These are phyloP conservation scores for Nomada flava DNA, from an alignment of 2,888 invertebrate species.

Conservation along the genomic window DNA sequence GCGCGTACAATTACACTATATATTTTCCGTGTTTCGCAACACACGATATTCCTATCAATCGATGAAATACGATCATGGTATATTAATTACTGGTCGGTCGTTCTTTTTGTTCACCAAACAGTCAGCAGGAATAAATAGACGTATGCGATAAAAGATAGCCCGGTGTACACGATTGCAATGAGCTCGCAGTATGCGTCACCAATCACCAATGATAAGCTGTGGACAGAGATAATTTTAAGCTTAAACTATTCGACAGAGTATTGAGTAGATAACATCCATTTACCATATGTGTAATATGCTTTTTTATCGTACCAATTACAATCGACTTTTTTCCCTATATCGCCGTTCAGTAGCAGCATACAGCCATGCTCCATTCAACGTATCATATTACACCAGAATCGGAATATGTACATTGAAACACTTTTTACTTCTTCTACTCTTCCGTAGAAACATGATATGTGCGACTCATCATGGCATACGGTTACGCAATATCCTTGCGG, in stretches of 20 bases:
- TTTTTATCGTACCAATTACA: too few species aligned
- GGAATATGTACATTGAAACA: conserved; percentile 33
- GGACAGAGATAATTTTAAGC: conserved; percentile 29
- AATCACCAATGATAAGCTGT: conserved; percentile 43
- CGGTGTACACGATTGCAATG: conserved; percentile 28
- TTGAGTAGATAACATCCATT: conserved; percentile 14
- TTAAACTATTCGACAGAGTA: conserved; percentile 17
- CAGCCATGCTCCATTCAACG: not conserved
- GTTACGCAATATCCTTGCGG: conserved; percentile 50
- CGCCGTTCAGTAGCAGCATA: not conserved
- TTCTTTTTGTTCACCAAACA: conserved; percentile 41
- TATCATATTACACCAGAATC: conserved; percentile 52
- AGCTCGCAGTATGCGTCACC: conserved; percentile 43
- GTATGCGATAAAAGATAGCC: conserved; percentile 45
- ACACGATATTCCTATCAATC: conserved; percentile 36
- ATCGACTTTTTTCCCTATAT: not conserved
- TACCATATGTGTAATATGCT: not conserved
- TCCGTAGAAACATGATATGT: conserved; percentile 46
- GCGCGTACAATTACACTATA: conserved; percentile 27
- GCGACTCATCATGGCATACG: conserved; percentile 38
- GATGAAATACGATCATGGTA: conserved; percentile 59
- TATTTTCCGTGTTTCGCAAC: conserved; percentile 14
- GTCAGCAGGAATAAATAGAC: conserved; percentile 49
- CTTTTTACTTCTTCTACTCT: conserved; percentile 24
- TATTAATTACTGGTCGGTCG: conserved; percentile 67